Conservation (phyloP, 2,113 vertebrate genomes). For the Penelope pileata region DNA sequence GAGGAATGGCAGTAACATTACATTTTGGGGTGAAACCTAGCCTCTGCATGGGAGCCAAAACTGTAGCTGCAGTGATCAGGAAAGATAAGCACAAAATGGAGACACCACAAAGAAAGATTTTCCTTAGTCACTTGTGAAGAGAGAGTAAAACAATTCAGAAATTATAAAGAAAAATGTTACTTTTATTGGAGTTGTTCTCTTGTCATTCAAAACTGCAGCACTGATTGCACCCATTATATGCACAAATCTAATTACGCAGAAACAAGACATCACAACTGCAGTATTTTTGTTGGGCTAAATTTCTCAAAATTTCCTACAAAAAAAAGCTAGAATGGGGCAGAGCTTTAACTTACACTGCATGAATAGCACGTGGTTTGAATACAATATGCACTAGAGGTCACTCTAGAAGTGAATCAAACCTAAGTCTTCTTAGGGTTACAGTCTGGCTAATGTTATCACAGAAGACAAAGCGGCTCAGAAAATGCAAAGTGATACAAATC, state of each 20-base stretch:
- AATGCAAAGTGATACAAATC: neutral
- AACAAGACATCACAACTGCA: neutral
- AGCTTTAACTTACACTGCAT: neutral
- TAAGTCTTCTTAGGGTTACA: neutral
- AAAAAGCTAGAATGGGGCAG: neutral
- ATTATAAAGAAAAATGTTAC: neutral
- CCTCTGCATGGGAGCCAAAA: neutral
- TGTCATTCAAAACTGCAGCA: neutral
- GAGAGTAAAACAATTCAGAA: neutral
- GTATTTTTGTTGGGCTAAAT: neutral
- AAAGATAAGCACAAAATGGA: neutral
- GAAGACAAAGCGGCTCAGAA: neutral
- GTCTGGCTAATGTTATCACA: neutral
- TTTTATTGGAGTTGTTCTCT: neutral
- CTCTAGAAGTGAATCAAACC: neutral
- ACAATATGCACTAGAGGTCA: neutral
- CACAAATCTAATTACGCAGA: neutral
- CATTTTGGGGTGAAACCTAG: neutral
- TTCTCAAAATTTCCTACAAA: neutral
- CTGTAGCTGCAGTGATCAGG: neutral
- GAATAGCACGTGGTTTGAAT: neutral
- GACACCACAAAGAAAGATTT: neutral
- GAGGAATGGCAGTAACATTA: neutral
- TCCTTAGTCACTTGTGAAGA: neutral
- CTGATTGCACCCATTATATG: neutral